A percentile compares a stretch with the other conserved stretches of the same genome.
phyloP scores from a whole-genome alignment of 2,888 invertebrate genomes.

The Hoplodrina ambigua region DNA sequence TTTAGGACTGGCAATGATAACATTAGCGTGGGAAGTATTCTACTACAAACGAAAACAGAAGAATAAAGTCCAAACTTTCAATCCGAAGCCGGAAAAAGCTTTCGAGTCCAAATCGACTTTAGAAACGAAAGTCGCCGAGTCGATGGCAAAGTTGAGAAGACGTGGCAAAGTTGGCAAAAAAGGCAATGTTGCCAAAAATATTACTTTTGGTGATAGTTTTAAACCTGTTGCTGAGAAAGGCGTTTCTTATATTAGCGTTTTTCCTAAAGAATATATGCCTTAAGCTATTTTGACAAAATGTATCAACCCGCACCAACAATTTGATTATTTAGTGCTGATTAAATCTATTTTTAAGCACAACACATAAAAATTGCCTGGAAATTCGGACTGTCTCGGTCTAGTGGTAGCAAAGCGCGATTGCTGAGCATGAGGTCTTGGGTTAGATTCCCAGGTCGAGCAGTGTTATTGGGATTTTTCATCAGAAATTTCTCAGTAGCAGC shows the following conservation, averaged over 20 bases:
- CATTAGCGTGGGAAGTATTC: slow-evolving; percentile 94
- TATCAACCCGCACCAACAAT: too few species aligned
- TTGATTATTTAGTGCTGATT: too few species aligned
- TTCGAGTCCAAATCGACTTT: slow-evolving; percentile 66
- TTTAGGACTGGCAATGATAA: slow-evolving; percentile 95
- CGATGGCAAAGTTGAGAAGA: slow-evolving; percentile 61
- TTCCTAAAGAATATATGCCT: slow-evolving; percentile 81
- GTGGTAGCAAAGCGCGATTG: too few species aligned
- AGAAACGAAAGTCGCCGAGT: slow-evolving; percentile 62
- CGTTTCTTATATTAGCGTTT: slow-evolving; percentile 84
- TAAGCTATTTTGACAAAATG: slow-evolving; percentile 47
- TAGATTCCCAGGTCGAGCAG: too few species aligned
- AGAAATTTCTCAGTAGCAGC: too few species aligned
- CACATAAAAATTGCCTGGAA: too few species aligned
- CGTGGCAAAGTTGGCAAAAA: slow-evolving; percentile 45
- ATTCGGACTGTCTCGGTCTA: too few species aligned
- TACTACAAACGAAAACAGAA: slow-evolving; percentile 92
- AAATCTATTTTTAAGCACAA: too few species aligned
- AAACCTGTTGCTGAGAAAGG: slow-evolving; percentile 81
- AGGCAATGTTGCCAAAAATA: slow-evolving; percentile 65
- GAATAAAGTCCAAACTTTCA: slow-evolving; percentile 74
- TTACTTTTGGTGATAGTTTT: slow-evolving; percentile 87
- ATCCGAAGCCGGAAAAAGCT: slow-evolving; percentile 70
- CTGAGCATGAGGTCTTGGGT: too few species aligned
- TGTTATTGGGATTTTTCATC: too few species aligned